Base-by-base conservation (phyloP, 1,140 invertebrate genomes). In the Drosophila ficusphila region DNA sequence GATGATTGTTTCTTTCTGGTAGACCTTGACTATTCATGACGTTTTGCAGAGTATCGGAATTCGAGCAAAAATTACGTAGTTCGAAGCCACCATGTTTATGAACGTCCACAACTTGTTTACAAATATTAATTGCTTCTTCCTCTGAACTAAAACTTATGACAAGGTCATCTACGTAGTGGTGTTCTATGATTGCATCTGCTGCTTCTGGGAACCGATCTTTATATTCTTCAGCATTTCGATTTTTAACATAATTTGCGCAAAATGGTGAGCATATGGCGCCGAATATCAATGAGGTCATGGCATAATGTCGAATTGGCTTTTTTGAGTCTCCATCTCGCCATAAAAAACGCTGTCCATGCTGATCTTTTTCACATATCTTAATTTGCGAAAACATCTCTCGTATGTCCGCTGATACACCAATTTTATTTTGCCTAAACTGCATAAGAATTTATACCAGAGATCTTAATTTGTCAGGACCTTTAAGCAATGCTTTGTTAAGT, bases 91-190 rank as follows among this genome's bases (percentile, higher is more conserved):
- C 42, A 8, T 27, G 4, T 7, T 6, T 7, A 31, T 44, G 52
- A 7, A 29, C 33, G 12, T 25, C 8, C 3, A 58, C n/a, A n/a
- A 57, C 23, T 12, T 57, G 14, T 23, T 57, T 11, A 16, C 31
- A 58, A 6, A 48, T 48, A 4, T 34, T 11, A 2, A 29, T 48
- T 3, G 8, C 42, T 8, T 58, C 42, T 25, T 47, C 11, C 12
- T 58, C 54, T n/a, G 21, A 36, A n/a, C 12, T 12, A 16, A 58
- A 38, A 27, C 56, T 49, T 11, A 58, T 58, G 3, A 49, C 56
- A 8, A 58, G 5, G 9, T 49, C 44, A 18, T 58, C 18, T 9
- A 49, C 44, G 7, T 12, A 49, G 11, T 49, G 16, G 11, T 46
- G 18, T 33, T 49, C 18, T 33, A 7, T 7, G 12, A 42, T 23